Evolutionary conservation across 2,888 invertebrate species (phyloP), one percentile per base, ranked within the genome.

Genomic region (Podabrus alpinus): DNA sequence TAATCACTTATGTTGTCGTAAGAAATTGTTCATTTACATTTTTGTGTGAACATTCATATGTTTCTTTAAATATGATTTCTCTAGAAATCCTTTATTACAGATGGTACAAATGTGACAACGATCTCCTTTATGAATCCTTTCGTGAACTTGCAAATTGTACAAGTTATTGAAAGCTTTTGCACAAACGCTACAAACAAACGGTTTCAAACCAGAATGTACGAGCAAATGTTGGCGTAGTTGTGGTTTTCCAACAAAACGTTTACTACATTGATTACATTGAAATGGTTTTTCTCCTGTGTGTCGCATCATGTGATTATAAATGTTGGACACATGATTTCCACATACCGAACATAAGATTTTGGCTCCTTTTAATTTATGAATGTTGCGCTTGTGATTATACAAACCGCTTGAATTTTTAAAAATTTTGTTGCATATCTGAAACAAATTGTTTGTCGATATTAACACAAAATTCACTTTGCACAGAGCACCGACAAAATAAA

Each of bases 131-230:
- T 85, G 85, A 64, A 84, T 84, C 68, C 85, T 81, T 75, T 85
- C 85, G 62, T 85, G 85, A 9, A 84, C 84, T 79, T 84, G 82
- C 59, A 85, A 79, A 79, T 85, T 85, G 69, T 83, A 84, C 25
- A 82, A 74, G 76, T 82, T 82, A 76, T 84, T 84, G 77, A 85
- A 85, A 16, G 84, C 81, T 80, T 85, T 85, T 9, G 81, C 82
- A 73, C 85, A 85, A 60, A 81, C 80, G 74, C 81, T 83, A 71
- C 85, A 85, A n/a, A 83, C 81, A 74, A 78, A 85, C 7, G 83
- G 83, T 70, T 84, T 83, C 10, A 83, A 67, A 9, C 84, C 84
- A 4, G 82, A 83, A 80, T 85, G 85, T 59, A 85, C 83, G 15
- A 82, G 74, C 13, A 83, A 45, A 78, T 85, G 85, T 68, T 84